Percentiles rank a stretch among this genome's conserved stretches.
Conservation (phyloP, 2,113 vertebrate genomes). For the Eolophus roseicapilla region DNA sequence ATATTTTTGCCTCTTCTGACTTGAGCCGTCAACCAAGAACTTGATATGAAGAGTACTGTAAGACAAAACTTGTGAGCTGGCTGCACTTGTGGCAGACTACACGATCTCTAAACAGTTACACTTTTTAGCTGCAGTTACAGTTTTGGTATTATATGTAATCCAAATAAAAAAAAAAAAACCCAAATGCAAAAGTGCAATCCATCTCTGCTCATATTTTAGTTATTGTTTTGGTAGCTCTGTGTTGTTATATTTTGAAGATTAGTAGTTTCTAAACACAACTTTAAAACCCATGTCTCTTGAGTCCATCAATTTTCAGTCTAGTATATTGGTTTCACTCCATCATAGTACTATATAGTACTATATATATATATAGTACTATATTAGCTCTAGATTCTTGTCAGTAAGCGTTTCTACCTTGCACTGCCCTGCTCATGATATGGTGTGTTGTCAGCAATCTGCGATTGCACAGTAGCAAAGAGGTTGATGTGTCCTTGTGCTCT, state of each 20-base stretch:
- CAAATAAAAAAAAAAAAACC: too few relatives aligned
- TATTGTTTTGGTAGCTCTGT: neutral
- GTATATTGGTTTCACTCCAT: neutral
- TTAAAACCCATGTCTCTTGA: neutral
- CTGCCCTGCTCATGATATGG: neutral
- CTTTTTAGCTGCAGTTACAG: neutral
- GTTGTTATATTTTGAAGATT: neutral
- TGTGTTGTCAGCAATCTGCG: neutral
- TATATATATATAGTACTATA: neutral
- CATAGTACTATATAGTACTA: neutral
- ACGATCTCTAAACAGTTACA: neutral
- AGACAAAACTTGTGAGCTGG: neutral
- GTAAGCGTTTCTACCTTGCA: neutral
- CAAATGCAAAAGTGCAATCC: neutral
- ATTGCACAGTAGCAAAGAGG: neutral
- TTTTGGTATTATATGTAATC: neutral
- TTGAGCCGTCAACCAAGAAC: neutral
- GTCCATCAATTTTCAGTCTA: neutral
- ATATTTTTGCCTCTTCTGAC: neutral
- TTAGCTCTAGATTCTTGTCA: neutral
- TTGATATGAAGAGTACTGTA: neutral
- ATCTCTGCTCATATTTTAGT: neutral
- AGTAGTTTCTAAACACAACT: neutral
- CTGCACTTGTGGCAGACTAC: neutral
- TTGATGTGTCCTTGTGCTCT: constrained; percentile 67